phyloP scores from a whole-genome alignment of 2,797 vertebrate species.

The Gymnothorax javanicus region DNA sequence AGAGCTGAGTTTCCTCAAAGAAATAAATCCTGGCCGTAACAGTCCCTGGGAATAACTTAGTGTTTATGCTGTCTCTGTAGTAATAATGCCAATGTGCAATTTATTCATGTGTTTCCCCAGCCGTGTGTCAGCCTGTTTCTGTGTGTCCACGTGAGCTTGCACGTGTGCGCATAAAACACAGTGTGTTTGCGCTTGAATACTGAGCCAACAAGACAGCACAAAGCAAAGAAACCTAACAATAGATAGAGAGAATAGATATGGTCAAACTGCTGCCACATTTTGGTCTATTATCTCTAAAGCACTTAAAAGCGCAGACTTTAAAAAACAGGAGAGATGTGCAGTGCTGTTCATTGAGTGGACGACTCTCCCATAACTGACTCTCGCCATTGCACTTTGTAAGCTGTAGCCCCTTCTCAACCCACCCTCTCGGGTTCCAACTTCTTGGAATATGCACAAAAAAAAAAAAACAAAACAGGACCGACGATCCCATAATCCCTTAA shows the following conservation, averaged over 20 bases:
- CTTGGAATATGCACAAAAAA: not conserved
- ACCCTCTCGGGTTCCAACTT: not conserved
- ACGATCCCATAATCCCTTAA: not conserved
- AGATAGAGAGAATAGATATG: not conserved
- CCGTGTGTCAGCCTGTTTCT: not conserved
- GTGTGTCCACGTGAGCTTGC: not conserved
- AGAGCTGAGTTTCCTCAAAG: constrained; percentile 31
- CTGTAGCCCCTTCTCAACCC: not conserved
- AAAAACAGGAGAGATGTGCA: no score
- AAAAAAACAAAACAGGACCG: not conserved
- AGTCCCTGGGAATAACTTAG: constrained; percentile 14
- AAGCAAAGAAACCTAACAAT: not conserved
- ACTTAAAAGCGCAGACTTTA: not conserved
- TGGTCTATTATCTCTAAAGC: not conserved
- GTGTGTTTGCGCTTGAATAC: constrained; percentile 22
- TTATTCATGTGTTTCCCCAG: not conserved
- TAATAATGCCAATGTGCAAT: constrained; percentile 8
- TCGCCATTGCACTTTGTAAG: not conserved
- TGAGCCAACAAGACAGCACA: not conserved
- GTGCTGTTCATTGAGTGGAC: no score
- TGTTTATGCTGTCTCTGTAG: constrained; percentile 29
- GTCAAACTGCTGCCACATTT: not conserved
- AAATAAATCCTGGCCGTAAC: constrained; percentile 32
- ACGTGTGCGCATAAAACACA: not conserved
- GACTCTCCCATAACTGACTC: no score